Evolutionary conservation across 1,140 invertebrate genomes (phyloP).

Genomic region (Pogonognathellus flavescens): DNA sequence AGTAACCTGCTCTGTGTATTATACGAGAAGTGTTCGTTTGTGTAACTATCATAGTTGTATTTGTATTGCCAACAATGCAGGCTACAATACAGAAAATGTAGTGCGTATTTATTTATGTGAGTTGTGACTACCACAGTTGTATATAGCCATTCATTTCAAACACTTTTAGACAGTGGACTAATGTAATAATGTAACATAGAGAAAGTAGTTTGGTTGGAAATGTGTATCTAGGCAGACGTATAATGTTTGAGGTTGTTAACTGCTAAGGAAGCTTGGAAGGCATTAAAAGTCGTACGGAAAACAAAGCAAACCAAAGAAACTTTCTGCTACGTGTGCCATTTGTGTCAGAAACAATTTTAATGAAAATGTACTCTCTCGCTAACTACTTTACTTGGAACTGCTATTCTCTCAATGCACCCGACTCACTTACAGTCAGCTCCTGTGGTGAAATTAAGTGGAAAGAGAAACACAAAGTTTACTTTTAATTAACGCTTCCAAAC

Average conservation of each 20-base stretch:
- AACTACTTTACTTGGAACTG: neutral
- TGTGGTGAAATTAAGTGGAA: constrained; percentile 29
- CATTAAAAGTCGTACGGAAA: constrained; percentile 47
- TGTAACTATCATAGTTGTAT: too few relatives aligned
- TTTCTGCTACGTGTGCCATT: constrained; percentile 38
- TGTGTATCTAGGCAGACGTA: too few relatives aligned
- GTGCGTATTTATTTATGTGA: neutral
- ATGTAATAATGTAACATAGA: neutral
- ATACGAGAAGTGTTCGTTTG: too few relatives aligned
- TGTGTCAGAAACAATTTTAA: constrained; percentile 47
- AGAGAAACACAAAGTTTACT: constrained; percentile 49
- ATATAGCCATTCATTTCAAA: too few relatives aligned
- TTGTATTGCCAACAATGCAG: too few relatives aligned
- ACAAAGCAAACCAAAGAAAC: constrained; percentile 44
- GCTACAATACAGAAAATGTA: neutral
- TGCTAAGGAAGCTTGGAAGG: constrained; percentile 37
- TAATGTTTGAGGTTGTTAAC: neutral
- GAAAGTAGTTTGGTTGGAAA: constrained; percentile 16
- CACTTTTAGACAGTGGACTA: too few relatives aligned
- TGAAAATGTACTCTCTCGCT: constrained; percentile 41
- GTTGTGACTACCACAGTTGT: too few relatives aligned
- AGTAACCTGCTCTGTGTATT: too few relatives aligned
- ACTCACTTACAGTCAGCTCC: constrained; percentile 42
- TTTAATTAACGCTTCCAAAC: constrained; percentile 47
- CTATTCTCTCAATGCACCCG: constrained; percentile 1